Base-by-base conservation (phyloP, 1,140 invertebrate species). In the Caerostris darwini region DNA sequence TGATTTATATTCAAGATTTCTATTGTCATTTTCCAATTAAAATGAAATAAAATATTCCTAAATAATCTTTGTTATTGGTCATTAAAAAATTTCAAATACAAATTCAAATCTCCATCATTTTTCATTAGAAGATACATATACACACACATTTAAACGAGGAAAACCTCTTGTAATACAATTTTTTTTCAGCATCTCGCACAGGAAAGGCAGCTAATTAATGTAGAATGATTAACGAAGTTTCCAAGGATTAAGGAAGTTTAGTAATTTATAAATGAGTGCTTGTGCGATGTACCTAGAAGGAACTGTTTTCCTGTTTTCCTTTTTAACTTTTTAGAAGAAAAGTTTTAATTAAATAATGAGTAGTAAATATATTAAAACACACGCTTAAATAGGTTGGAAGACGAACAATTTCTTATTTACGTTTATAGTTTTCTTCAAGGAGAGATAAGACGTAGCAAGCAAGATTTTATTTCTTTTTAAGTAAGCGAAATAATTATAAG, bases 161-260 rank as follows among this genome's bases (percentile, higher is more conserved):
- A n/a, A n/a, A n/a, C n/a, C n/a, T n/a, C n/a, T n/a, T n/a, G n/a
- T n/a, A n/a, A n/a, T n/a, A n/a, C n/a, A n/a, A n/a, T n/a, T n/a
- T n/a, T n/a, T 34, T 34, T 77, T 34, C 3, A 7, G 3, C 7
- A 2, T 19, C 3, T 77, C 71, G 12, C 14, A n/a, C 34, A 77
- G 34, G 12, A 77, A 77, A 17, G 14, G 71, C 34, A 77, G 34
- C 34, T 77, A 77, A 77, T 77, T 77, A 77, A 77, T 77, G 3
- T 34, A 7, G 34, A 17, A 77, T 19, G 71, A 77, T 56, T 85
- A 85, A 85, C 54, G 82, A 56, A 14, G 56, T 53, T 85, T 7
- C 14, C 3, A 85, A 58, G 82, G 82, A 85, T 85, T 85, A 85
- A 14, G 56, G 82, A 85, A 17, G 54, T 56, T 57, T 85, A 58